Percentiles rank a stretch among this genome's conserved stretches.
phyloP scores from a whole-genome alignment of 2,113 vertebrate genomes.

The Chlamydotis undulata region DNA sequence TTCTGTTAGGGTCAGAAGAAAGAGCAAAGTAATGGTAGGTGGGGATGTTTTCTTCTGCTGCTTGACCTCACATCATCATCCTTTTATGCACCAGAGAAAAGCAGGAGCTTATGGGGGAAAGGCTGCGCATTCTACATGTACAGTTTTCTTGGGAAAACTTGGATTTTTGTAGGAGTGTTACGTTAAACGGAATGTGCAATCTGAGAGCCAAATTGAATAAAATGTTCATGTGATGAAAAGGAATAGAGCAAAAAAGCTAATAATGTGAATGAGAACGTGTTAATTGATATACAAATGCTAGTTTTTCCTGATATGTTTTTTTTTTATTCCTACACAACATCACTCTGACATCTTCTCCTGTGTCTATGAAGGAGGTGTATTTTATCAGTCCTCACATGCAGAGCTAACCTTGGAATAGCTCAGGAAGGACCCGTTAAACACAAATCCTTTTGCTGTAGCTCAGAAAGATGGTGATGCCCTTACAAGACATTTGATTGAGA shows the following conservation, averaged over 20 bases:
- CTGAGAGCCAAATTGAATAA: not conserved
- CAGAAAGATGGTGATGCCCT: not conserved
- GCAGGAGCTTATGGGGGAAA: not conserved
- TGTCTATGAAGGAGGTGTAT: not conserved
- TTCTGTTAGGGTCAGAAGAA: not conserved
- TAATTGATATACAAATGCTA: not conserved
- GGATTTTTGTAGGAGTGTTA: not conserved
- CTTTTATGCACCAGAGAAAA: not conserved
- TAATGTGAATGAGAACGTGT: not conserved
- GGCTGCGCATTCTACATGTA: not conserved
- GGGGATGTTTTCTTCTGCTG: not conserved
- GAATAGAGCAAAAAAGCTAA: not conserved
- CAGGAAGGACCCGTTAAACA: not conserved
- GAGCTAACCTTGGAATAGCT: not conserved
- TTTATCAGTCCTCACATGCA: not conserved
- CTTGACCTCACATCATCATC: not conserved
- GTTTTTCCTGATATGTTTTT: not conserved
- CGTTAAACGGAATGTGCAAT: not conserved
- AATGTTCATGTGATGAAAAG: not conserved
- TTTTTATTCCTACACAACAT: not conserved
- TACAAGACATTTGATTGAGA: not conserved
- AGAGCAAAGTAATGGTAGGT: not conserved
- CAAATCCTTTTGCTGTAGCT: not conserved
- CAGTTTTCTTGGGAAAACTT: not conserved
- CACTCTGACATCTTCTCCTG: not conserved